Base-by-base conservation (phyloP, 2,113 vertebrate species). In the Dinomys branickii region DNA sequence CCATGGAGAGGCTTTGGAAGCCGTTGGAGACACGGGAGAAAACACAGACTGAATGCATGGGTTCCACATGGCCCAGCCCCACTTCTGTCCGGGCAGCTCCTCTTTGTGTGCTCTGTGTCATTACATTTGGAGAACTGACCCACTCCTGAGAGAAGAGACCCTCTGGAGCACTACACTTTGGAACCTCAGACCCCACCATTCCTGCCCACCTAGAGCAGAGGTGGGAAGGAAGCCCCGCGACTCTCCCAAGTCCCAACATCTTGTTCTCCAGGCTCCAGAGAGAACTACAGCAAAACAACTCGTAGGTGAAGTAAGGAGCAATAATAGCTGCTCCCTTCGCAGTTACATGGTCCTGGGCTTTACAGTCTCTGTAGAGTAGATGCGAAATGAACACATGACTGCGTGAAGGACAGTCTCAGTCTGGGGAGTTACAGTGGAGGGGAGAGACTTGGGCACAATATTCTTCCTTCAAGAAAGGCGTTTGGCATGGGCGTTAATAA, bases 391-490 rank as follows among this genome's bases (percentile, higher is more conserved):
- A 52, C 52, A 41, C 6, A 9, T 33, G 26, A 35, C 13, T 71
- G 38, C 17, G 24, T 33, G 58, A 44, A 38, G 54, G 90, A 75
- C 16, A 28, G 41, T 58, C 33, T 92, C 85, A n/a, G 11, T 92
- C 75, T 47, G 14, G 14, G 14, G 44, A 33, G 41, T 56, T 87
- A 28, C 33, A 65, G 50, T n/a, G 3, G 16, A 1, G 1, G 12
- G 38, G 12, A 0, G 7, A 83, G 84, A 24, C 81, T 38, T 69
- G 13, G 56, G 56, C 61, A 58, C 38, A 38, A 3, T 44, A 67
- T 41, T 86, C 69, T 30, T 59, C 90, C 94, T 90, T 93, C 59
- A 94, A 93, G 35, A 94, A 47, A 96, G 85, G 28, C 33, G 50
- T 58, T 59, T 75, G 52, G 38, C 59, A 24, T 22, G 14, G 12